phyloP scores from a whole-genome alignment of 2,888 invertebrate species.

The Drosophila cracens region DNA sequence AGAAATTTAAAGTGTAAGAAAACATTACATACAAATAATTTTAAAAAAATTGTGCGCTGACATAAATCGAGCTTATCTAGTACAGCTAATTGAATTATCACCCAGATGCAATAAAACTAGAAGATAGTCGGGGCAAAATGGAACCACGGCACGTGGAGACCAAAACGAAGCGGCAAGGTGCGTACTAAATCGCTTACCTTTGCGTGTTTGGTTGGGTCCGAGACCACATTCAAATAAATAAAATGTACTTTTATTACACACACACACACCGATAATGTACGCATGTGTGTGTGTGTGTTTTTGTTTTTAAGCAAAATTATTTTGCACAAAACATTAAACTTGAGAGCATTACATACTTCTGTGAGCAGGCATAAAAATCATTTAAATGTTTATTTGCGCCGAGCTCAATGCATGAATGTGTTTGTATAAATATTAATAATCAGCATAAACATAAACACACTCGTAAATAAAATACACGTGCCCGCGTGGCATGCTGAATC shows the following conservation, averaged over 20 bases:
- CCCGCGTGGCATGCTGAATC: slow-evolving; percentile 30
- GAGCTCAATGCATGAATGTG: slow-evolving; percentile 50
- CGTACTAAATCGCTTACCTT: slow-evolving; percentile 43
- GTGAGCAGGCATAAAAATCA: slow-evolving; percentile 70
- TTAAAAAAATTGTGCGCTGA: neutral
- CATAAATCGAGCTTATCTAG: slow-evolving; percentile 59
- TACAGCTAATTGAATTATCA: slow-evolving; percentile 71
- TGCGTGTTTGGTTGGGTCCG: slow-evolving; percentile 10
- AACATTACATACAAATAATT: neutral
- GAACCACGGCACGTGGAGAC: neutral
- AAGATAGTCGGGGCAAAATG: slow-evolving; percentile 11
- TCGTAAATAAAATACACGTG: slow-evolving; percentile 57
- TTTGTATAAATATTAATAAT: slow-evolving; percentile 72
- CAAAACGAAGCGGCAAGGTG: slow-evolving; percentile 19
- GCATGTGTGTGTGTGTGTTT: slow-evolving; percentile 9
- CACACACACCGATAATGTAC: slow-evolving; percentile 19
- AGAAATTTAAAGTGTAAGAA: neutral
- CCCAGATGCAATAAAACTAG: slow-evolving; percentile 45
- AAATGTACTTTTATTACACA: slow-evolving; percentile 60
- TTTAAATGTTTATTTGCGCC: slow-evolving; percentile 64
- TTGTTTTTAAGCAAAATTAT: slow-evolving; percentile 58
- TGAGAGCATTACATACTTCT: slow-evolving; percentile 59
- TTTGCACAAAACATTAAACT: slow-evolving; percentile 69
- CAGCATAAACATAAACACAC: slow-evolving; percentile 55
- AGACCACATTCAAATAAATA: slow-evolving; percentile 55